Conservation (phyloP, 2,888 invertebrate species). For the Piscicola geometra region DNA sequence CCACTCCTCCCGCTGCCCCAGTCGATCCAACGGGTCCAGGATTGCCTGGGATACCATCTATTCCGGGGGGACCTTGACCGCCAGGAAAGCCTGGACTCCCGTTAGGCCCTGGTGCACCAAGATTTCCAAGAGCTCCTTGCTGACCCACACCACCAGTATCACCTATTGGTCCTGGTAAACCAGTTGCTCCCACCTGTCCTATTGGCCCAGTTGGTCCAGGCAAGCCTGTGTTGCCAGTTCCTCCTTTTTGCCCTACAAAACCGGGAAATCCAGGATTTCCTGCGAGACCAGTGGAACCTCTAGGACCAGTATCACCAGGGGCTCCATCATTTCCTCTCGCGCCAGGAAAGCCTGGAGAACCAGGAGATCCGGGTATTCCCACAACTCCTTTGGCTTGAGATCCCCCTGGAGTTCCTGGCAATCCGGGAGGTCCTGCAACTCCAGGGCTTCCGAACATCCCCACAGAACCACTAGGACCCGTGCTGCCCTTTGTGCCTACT, state of each 20-base stretch:
- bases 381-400: not conserved
- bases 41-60: not conserved
- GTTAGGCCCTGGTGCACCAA: not conserved
- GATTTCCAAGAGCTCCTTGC: not conserved
- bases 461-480: not conserved
- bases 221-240: constrained; percentile 20
- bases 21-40: too few relatives aligned
- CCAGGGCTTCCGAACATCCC: not conserved
- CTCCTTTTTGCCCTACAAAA: constrained; percentile 1
- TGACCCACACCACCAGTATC: constrained; percentile 5
- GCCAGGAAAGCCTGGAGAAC: not conserved
- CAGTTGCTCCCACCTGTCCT: not conserved
- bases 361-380: constrained; percentile 6
- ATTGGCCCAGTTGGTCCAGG: constrained; percentile 9
- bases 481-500: not conserved
- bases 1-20: too few relatives aligned
- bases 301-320: not conserved
- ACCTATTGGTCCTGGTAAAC: not conserved
- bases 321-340: not conserved
- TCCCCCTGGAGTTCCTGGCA: constrained; percentile 17
- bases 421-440: constrained; percentile 2
- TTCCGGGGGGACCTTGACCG: not conserved
- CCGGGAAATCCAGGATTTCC: not conserved
- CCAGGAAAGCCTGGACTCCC: constrained; percentile 4
- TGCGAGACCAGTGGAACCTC: not conserved